phyloP scores from a whole-genome alignment of 2,888 invertebrate species.

The Nomada flava region DNA sequence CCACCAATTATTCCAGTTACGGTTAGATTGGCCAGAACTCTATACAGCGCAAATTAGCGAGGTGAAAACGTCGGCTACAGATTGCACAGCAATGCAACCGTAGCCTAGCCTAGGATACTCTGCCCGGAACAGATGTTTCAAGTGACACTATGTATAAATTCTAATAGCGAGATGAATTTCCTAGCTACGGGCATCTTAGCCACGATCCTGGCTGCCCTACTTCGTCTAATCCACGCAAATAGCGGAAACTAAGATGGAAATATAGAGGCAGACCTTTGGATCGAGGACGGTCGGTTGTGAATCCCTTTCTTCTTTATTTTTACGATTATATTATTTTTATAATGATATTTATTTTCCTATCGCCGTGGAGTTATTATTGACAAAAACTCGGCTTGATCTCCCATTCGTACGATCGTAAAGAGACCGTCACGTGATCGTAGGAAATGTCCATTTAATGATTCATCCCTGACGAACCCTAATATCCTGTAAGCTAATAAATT shows the following conservation, averaged over 20 bases:
- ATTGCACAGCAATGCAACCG: conserved; percentile 13
- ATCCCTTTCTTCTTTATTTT: too few relatives aligned
- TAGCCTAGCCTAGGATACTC: conserved; percentile 1
- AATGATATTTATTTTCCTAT: too few relatives aligned
- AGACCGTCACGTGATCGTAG: neutral
- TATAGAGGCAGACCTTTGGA: neutral
- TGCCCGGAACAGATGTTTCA: conserved; percentile 31
- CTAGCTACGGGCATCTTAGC: neutral
- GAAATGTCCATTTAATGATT: conserved; percentile 5
- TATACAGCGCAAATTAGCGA: conserved; percentile 15
- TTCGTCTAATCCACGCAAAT: neutral
- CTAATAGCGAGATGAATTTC: conserved; percentile 6
- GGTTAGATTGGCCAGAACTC: neutral
- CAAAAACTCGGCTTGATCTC: neutral
- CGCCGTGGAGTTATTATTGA: too few relatives aligned
- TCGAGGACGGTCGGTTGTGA: neutral
- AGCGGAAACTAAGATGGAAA: neutral
- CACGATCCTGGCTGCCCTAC: too few relatives aligned
- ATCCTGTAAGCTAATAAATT: too few relatives aligned
- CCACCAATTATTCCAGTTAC: too few relatives aligned
- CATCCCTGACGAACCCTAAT: neutral
- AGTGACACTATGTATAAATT: conserved; percentile 21
- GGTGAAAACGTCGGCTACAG: conserved; percentile 27
- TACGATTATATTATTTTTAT: too few relatives aligned
- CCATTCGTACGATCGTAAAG: neutral